phyloP scores from a whole-genome alignment of 2,797 vertebrate genomes.

The Danio albolineatus region DNA sequence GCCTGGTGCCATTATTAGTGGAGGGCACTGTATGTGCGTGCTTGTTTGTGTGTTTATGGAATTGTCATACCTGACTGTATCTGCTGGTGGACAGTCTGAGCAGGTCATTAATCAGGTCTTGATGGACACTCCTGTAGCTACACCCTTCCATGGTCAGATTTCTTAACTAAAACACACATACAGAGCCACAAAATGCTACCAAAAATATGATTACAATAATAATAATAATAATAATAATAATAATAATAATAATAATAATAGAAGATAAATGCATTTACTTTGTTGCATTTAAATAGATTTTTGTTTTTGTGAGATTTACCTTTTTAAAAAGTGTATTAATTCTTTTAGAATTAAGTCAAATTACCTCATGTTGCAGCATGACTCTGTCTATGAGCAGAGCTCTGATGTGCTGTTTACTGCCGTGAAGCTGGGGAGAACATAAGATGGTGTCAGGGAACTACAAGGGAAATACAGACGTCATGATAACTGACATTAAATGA shows the following conservation, averaged over 20 bases:
- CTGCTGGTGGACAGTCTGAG: constrained; percentile 94
- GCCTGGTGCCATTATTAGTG: too few species aligned
- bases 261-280: too few species aligned
- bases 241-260: too few species aligned
- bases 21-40: neutral
- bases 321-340: too few species aligned
- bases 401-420: constrained; percentile 96
- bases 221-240: too few species aligned
- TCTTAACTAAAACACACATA: constrained; percentile 80
- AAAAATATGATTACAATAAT: neutral
- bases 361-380: constrained; percentile 97
- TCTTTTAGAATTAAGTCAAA: neutral
- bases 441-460: neutral
- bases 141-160: constrained; percentile 95
- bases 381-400: constrained; percentile 95
- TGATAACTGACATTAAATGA: constrained; percentile 1
- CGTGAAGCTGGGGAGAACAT: constrained; percentile 84
- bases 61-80: constrained; percentile 90
- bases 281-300: too few species aligned
- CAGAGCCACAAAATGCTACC: constrained; percentile 33
- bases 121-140: constrained; percentile 91
- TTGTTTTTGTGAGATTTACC: neutral
- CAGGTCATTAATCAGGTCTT: constrained; percentile 91
- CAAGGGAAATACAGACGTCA: neutral
- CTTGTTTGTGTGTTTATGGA: constrained; percentile 9